Base-by-base conservation (phyloP, 2,888 invertebrate genomes). In the Alsophila aescularia region DNA sequence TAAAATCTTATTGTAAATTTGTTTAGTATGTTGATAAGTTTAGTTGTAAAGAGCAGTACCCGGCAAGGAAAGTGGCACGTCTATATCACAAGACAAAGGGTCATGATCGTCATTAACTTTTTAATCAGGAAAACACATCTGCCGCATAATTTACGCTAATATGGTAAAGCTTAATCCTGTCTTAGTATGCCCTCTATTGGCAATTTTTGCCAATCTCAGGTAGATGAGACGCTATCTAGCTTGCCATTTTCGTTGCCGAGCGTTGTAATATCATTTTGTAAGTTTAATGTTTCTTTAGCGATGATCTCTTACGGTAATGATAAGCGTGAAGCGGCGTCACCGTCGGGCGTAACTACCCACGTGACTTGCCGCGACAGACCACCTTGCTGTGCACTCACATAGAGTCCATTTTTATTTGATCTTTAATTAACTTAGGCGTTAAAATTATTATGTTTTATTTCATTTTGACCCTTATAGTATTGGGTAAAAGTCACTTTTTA, bases 291-390 rank as follows among this genome's bases (percentile, higher is more conserved):
- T 88, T 83, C 82, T 86, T 86, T 87, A 89, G 78, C 82, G 66
- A 85, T 91, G 92, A 92, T 92, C 92, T 92, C 92, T 89, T 90
- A 88, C 74, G 84, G 83, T 90, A 83, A 76, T 77, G 73, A 70
- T 70, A 49, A 78, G 80, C 77, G 80, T 71, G 75, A 63, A 70
- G 73, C 75, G 77, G 72, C 72, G 71, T 68, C 64, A 61, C 71
- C 69, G 74, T 75, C 75, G 79, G 75, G 75, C 76, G 42, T 12
- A 68, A 49, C 67, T 58, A 67, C 62, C 66, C 60, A 47, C 61
- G 57, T 57, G 61, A 48, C 54, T 52, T 53, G 60, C 65, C 51
- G 64, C 56, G 32, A 52, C 57, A 35, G 43, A 52, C 40, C 44
- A 55, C 31, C 58, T 60, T 62, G 58, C 51, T 51, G 52, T 41